Evolutionary conservation across 1,140 invertebrate genomes (phyloP), one percentile per base, ranked within the genome.

Genomic region (Dolichoris vasculosae): DNA sequence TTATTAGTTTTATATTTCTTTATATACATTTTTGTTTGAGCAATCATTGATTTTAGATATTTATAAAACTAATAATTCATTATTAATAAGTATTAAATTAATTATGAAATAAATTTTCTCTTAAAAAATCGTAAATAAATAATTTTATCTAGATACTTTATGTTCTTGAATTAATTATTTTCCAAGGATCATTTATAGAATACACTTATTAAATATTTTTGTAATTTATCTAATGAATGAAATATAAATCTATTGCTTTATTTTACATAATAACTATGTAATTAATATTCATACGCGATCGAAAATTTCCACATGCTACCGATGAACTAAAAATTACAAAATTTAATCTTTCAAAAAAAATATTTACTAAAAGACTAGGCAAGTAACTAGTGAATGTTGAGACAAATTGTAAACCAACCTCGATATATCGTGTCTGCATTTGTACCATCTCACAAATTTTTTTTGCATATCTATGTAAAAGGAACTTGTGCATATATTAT

Each of bases 401-500:
- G 46, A 69, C 48, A 75, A 17, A 85, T 79, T 79, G 15, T 73
- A 75, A 84, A 85, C 78, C 32, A 81, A 75, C 78, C 78, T 85
- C 78, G 20, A 75, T 75, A 35, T 23, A 81, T 79, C 59, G 71
- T 63, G 64, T 71, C 83, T 71, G 83, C 48, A 26, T 69, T 69
- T 78, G 75, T 78, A 78, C 46, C 51, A 67, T 40, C 75, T 69
- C 75, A 69, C 83, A 84, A 51, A 84, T 30, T 76, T 86, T 40
- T 85, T 82, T 84, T 83, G 32, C 38, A 76, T 30, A 82, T 87
- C 43, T 79, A 71, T 75, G n/a, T 86, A 64, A 83, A 83, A 83
- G 48, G 35, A 64, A 85, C 84, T 85, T 64, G 26, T 81, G 48
- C 46, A n/a, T 69, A 86, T 77, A 77, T 82, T 86, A 67, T 79